Evolutionary conservation across 2,888 invertebrate species (phyloP).

Genomic region (Norana najaformis): DNA sequence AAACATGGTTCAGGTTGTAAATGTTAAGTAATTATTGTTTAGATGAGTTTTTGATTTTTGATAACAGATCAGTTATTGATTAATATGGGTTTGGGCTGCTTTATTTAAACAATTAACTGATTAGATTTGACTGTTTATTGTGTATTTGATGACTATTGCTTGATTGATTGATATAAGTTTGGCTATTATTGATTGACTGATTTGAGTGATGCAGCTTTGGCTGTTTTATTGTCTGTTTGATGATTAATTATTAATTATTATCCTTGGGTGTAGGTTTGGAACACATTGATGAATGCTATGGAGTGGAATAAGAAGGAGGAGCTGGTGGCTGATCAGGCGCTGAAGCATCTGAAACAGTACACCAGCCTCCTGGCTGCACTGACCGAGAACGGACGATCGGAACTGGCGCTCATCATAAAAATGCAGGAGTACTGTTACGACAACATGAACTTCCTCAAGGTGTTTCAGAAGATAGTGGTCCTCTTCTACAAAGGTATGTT

Average conservation of each 20-base stretch:
- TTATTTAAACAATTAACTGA: background rate
- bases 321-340: constrained; percentile 89
- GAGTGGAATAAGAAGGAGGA: constrained; percentile 99
- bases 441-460: constrained; percentile 98
- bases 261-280: constrained; percentile 75
- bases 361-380: constrained; percentile 84
- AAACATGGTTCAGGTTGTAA: background rate
- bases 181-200: background rate
- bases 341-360: constrained; percentile 72
- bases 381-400: constrained; percentile 81
- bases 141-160: background rate
- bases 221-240: background rate
- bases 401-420: constrained; percentile 78
- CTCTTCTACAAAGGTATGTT: constrained; percentile 88
- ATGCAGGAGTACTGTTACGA: constrained; percentile 98
- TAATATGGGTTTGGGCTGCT: background rate
- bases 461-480: constrained; percentile 94
- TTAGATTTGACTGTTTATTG: background rate
- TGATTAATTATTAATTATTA: constrained; percentile 20
- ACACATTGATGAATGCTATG: constrained; percentile 88
- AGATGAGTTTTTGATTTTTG: background rate
- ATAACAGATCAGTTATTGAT: background rate
- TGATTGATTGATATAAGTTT: background rate
- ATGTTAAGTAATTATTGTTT: background rate
- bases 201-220: too few relatives aligned